phyloP scores from a whole-genome alignment of 2,888 invertebrate species.

The Orchestes rusci region DNA sequence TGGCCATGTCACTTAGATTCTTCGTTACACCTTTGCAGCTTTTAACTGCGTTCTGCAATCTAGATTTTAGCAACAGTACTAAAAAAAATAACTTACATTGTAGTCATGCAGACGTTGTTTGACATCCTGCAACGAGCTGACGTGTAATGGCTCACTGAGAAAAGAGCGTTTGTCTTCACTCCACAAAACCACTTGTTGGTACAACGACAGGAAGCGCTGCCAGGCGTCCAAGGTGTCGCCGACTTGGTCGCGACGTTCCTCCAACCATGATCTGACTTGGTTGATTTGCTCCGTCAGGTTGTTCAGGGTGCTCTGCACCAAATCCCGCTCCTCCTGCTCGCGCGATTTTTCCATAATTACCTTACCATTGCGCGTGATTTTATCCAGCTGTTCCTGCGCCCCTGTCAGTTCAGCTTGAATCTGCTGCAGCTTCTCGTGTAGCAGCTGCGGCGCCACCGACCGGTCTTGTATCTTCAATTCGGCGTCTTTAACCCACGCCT shows the following conservation, averaged over 20 bases:
- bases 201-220: conserved; percentile 75
- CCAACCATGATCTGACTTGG: conserved; percentile 71
- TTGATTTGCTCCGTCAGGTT: conserved; percentile 71
- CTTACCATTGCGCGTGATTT: conserved; percentile 70
- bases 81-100: conserved; percentile 51
- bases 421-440: conserved; percentile 70
- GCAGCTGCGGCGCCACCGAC: conserved; percentile 65
- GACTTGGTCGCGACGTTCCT: conserved; percentile 75
- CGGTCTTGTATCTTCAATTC: conserved; percentile 73
- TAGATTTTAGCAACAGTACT: conserved; percentile 1
- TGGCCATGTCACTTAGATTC: conserved; percentile 85
- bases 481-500: conserved; percentile 75
- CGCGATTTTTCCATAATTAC: conserved; percentile 72
- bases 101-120: conserved; percentile 83
- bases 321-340: conserved; percentile 67
- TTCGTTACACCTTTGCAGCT: conserved; percentile 82
- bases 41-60: conserved; percentile 71
- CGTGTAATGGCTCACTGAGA: conserved; percentile 68
- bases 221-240: conserved; percentile 85
- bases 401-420: conserved; percentile 67
- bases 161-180: conserved; percentile 74
- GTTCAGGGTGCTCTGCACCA: conserved; percentile 67
- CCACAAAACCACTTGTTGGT: conserved; percentile 78
- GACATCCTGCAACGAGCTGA: conserved; percentile 73
- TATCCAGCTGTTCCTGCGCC: conserved; percentile 68